These are phyloP conservation scores for Takifugu ocellatus DNA, from an alignment of 2,797 vertebrate genomes.

Conservation along the genomic window DNA sequence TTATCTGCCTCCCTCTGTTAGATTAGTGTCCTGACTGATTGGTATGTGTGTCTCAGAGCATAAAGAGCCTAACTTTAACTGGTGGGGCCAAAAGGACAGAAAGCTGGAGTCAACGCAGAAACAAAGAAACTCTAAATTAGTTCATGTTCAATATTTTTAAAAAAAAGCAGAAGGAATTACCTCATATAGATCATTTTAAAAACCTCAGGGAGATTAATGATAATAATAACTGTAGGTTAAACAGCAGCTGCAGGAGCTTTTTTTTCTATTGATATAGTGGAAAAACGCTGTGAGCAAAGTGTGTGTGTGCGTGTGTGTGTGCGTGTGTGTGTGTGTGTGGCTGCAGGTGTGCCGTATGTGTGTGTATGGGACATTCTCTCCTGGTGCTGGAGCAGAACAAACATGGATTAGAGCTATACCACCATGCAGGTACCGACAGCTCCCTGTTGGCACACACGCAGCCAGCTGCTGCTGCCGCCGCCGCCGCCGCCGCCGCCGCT, in stretches of 20 bases:
- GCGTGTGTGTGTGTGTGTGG: constrained; percentile 21
- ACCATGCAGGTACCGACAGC: constrained; percentile 71
- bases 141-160: neutral
- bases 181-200: too few relatives aligned
- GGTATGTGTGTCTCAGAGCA: constrained; percentile 61
- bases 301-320: constrained; percentile 51
- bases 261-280: constrained; percentile 1
- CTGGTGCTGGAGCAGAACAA: constrained; percentile 73
- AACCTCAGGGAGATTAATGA: too few relatives aligned
- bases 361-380: constrained; percentile 58
- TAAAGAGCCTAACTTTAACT: constrained; percentile 43
- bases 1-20: constrained; percentile 43
- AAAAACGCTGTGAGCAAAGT: constrained; percentile 5
- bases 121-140: neutral
- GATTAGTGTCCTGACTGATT: constrained; percentile 67
- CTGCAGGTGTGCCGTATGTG: constrained; percentile 54
- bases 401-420: constrained; percentile 70
- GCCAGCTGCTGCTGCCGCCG: constrained; percentile 44
- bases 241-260: too few relatives aligned
- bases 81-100: neutral
- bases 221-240: too few relatives aligned
- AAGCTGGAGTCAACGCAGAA: neutral
- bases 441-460: constrained; percentile 37
- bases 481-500: constrained; percentile 62
- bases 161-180: neutral